These are phyloP conservation scores for Elaeidobius kamerunicus DNA, from an alignment of 2,888 invertebrate genomes.

Conservation along the genomic window DNA sequence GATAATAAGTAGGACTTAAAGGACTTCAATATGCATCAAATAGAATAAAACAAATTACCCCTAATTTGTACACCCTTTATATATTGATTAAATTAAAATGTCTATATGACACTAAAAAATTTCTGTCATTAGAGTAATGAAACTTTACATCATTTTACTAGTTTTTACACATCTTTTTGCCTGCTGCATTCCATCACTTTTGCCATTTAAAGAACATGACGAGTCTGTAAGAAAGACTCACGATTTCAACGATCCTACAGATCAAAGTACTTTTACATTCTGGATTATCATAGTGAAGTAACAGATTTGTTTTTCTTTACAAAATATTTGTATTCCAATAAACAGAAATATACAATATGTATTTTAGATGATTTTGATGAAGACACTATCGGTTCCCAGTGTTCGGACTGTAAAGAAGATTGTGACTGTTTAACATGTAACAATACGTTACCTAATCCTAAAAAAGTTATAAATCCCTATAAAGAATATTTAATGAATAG, in stretches of 20 bases:
- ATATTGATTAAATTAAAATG: no score
- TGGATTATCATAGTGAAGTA: not conserved
- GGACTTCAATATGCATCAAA: no score
- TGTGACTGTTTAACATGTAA: conserved; percentile 29
- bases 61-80: no score
- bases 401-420: not conserved
- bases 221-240: conserved; percentile 1
- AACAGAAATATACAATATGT: not conserved
- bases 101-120: not conserved
- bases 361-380: not conserved
- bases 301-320: not conserved
- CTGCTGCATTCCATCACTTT: not conserved
- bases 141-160: conserved; percentile 1
- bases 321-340: no score
- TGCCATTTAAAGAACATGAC: conserved; percentile 3
- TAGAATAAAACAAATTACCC: no score
- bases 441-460: conserved; percentile 35
- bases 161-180: conserved; percentile 8
- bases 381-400: not conserved
- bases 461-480: conserved; percentile 40
- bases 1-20: no score
- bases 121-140: not conserved
- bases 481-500: conserved; percentile 34
- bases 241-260: not conserved
- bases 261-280: not conserved